Conservation (phyloP, 2,113 vertebrate species). For the Xenus cinereus region DNA sequence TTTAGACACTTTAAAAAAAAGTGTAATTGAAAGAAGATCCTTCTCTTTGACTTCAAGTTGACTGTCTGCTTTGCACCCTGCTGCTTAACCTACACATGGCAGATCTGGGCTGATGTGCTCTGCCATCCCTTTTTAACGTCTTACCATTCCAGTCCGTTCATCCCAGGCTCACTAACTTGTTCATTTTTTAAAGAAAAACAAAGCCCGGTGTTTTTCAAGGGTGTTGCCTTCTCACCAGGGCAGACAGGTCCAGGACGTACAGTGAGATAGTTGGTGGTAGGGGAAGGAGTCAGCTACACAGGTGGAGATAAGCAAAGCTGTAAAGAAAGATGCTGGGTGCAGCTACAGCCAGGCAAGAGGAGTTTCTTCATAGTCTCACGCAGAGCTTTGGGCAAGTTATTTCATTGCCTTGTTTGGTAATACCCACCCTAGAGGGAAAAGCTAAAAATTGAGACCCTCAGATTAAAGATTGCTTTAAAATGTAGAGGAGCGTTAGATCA, state of each 20-base stretch:
- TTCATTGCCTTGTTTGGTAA: background rate
- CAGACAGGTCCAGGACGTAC: background rate
- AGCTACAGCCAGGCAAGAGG: background rate
- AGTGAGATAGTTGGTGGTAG: fast-evolving
- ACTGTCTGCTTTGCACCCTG: conserved; percentile 29
- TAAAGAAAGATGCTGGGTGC: background rate
- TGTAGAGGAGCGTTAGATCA: background rate
- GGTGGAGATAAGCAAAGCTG: background rate
- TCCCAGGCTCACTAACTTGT: background rate
- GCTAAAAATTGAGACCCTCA: background rate
- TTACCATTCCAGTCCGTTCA: background rate
- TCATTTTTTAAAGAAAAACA: background rate
- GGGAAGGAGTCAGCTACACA: background rate
- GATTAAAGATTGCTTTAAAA: background rate
- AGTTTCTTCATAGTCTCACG: background rate
- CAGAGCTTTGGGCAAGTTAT: background rate
- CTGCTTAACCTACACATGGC: background rate
- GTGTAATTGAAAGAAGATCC: background rate
- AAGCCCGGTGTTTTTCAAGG: background rate
- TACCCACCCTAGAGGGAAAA: background rate
- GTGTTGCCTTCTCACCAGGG: background rate
- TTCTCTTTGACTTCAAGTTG: conserved; percentile 48
- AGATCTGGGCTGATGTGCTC: background rate
- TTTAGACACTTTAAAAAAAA: background rate
- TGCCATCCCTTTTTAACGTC: background rate